Evolutionary conservation across 2,113 vertebrate species (phyloP).

Genomic region (Parus major): DNA sequence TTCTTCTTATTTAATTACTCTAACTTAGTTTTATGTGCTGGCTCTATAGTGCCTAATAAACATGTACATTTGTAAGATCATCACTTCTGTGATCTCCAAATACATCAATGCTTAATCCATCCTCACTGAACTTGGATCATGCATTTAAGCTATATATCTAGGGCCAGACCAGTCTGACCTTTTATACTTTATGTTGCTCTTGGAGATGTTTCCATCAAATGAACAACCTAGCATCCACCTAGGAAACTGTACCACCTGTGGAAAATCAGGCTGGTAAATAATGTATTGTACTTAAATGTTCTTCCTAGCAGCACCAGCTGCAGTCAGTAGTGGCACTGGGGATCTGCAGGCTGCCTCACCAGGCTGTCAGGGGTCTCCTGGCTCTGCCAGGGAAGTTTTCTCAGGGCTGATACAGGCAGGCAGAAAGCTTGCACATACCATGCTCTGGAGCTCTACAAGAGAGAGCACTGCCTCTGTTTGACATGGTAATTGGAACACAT

Average conservation of each 20-base stretch:
- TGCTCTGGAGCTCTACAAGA: not conserved
- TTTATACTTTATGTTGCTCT: not conserved
- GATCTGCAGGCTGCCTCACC: not conserved
- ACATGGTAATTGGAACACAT: not conserved
- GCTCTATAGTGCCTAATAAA: conserved; percentile 38
- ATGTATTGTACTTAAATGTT: not conserved
- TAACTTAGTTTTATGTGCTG: conserved; percentile 68
- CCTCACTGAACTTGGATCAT: not conserved
- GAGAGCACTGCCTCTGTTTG: not conserved
- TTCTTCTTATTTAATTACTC: conserved; percentile 75
- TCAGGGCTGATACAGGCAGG: not conserved
- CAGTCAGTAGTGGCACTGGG: not conserved
- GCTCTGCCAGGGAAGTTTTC: not conserved
- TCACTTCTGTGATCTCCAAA: conserved; percentile 5
- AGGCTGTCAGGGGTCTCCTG: not conserved
- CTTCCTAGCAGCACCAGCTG: not conserved
- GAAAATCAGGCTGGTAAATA: not conserved
- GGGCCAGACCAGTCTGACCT: not conserved
- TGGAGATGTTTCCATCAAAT: not conserved
- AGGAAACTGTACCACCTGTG: not conserved
- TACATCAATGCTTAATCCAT: not conserved
- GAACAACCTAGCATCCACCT: not conserved
- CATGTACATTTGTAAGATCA: conserved; percentile 25
- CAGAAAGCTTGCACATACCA: not conserved
- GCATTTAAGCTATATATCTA: not conserved